Evolutionary conservation across 1,140 invertebrate genomes (phyloP).

Genomic region (Eumeta japonica): DNA sequence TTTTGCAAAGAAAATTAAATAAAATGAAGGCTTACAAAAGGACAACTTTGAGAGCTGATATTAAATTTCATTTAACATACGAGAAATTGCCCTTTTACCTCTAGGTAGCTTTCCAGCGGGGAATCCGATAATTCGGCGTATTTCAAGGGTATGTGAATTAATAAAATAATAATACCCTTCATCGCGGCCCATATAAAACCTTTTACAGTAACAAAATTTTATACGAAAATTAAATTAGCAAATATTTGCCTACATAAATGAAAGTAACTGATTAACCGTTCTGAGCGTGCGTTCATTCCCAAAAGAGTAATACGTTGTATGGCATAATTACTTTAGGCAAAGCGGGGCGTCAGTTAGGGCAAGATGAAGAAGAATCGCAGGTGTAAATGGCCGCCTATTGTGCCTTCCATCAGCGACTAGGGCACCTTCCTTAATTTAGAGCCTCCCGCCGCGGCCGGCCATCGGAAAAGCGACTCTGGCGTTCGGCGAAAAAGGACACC

Average conservation of each 20-base stretch:
- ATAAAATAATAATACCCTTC: too few relatives aligned
- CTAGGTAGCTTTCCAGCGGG: too few relatives aligned
- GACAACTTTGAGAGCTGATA: too few relatives aligned
- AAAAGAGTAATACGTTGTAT: conserved; percentile 54
- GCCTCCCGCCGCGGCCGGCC: conserved; percentile 6
- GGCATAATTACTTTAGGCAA: conserved; percentile 53
- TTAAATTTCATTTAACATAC: too few relatives aligned
- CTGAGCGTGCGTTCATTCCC: conserved; percentile 45
- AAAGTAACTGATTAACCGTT: conserved; percentile 54
- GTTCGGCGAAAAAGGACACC: not conserved
- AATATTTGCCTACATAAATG: conserved; percentile 48
- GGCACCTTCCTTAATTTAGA: conserved; percentile 3
- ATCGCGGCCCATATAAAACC: too few relatives aligned
- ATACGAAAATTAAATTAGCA: conserved; percentile 53
- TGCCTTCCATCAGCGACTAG: conserved; percentile 42
- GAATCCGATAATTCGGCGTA: too few relatives aligned
- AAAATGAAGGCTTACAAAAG: too few relatives aligned
- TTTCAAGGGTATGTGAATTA: too few relatives aligned
- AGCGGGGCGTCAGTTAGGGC: conserved; percentile 42
- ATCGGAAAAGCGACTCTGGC: too few relatives aligned
- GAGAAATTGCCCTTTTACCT: too few relatives aligned
- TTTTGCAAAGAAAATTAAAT: too few relatives aligned
- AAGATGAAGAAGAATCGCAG: conserved; percentile 53
- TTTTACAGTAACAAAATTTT: too few relatives aligned
- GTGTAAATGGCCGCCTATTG: conserved; percentile 45